Conservation (phyloP, 2,113 vertebrate genomes). For the Carassius carassius region DNA sequence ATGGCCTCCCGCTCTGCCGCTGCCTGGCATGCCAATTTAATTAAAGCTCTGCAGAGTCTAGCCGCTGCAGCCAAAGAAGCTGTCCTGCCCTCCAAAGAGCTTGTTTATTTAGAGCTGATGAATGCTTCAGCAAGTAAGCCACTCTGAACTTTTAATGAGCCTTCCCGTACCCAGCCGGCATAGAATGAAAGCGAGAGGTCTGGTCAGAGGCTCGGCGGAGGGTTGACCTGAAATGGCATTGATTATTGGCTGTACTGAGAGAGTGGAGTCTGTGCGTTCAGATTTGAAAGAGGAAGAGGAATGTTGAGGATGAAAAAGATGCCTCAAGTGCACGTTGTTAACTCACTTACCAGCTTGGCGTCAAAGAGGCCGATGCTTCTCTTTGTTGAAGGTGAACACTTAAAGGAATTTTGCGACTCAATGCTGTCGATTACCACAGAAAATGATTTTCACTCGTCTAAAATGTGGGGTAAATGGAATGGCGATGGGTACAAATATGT, state of each 20-base stretch:
- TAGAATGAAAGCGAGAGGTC: constrained; percentile 45
- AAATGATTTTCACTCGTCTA: neutral
- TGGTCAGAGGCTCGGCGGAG: constrained; percentile 51
- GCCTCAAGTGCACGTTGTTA: constrained; percentile 31
- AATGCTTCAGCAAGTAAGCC: constrained; percentile 46
- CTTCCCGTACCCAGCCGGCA: constrained; percentile 43
- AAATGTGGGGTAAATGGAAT: neutral
- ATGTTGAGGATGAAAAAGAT: constrained; percentile 50
- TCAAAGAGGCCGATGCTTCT: neutral
- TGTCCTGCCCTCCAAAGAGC: constrained; percentile 36
- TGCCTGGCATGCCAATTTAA: constrained; percentile 50
- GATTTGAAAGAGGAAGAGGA: constrained; percentile 46
- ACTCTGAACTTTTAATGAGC: constrained; percentile 59
- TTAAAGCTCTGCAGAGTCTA: constrained; percentile 43
- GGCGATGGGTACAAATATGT: neutral
- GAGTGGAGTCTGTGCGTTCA: constrained; percentile 36
- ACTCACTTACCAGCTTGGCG: constrained; percentile 29
- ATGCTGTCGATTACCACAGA: neutral
- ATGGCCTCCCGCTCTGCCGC: constrained; percentile 31
- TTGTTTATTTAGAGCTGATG: constrained; percentile 54
- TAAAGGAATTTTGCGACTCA: constrained; percentile 8
- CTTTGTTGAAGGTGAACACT: constrained; percentile 16
- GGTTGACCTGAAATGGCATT: constrained; percentile 53
- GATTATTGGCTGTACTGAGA: constrained; percentile 52
- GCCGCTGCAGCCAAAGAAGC: constrained; percentile 35